phyloP scores from a whole-genome alignment of 2,113 vertebrate genomes.

The Benitochromis conjunctus region DNA sequence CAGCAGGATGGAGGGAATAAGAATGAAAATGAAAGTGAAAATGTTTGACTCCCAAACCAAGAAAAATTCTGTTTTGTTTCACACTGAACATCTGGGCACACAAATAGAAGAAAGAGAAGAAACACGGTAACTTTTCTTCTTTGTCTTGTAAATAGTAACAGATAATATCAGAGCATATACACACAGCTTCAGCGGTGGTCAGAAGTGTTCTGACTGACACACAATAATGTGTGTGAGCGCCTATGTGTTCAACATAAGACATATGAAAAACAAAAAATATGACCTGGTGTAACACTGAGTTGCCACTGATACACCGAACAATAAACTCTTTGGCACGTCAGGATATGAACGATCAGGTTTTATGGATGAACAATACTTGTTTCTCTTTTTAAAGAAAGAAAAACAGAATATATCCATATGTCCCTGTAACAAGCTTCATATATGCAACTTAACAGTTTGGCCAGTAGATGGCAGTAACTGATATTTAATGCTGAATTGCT shows the following conservation, averaged over 20 bases:
- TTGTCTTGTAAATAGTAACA: neutral
- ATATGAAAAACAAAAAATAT: neutral
- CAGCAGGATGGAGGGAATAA: neutral
- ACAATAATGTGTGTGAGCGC: neutral
- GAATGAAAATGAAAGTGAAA: slow-evolving; percentile 39
- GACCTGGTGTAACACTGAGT: neutral
- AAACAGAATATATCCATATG: neutral
- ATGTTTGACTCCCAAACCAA: neutral
- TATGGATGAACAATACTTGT: neutral
- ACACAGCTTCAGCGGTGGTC: neutral
- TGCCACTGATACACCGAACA: neutral
- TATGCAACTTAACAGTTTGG: neutral
- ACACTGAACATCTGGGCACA: neutral
- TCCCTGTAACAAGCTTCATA: neutral
- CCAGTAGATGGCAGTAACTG: slow-evolving; percentile 49
- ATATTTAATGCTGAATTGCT: neutral
- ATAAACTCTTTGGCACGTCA: neutral
- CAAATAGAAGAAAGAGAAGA: neutral
- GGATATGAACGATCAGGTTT: neutral
- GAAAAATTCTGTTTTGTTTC: neutral
- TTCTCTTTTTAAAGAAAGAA: neutral
- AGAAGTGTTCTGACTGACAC: neutral
- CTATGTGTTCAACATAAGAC: neutral
- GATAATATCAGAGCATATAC: neutral
- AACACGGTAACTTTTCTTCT: neutral